Percentiles rank a stretch among this genome's conserved stretches.
These are phyloP conservation scores for Dinomys branickii DNA, from an alignment of 2,113 vertebrate species.

Conservation along the genomic window DNA sequence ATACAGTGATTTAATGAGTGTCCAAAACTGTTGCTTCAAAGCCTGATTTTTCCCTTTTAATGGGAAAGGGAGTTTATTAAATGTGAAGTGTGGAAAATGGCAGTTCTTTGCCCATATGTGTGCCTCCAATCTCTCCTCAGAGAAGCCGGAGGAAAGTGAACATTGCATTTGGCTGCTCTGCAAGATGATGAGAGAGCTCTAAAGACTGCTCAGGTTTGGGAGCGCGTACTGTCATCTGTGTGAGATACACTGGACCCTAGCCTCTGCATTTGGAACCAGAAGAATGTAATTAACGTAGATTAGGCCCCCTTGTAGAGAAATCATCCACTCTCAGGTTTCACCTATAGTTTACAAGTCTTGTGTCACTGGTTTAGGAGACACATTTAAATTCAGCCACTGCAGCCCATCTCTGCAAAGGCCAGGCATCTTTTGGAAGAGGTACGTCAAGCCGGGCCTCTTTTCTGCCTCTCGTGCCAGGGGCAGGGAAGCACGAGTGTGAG, in stretches of 20 bases:
- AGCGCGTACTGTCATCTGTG: background rate
- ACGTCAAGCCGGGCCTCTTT: conserved; percentile 15
- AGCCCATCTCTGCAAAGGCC: conserved; percentile 38
- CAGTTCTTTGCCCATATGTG: background rate
- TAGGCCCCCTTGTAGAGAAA: background rate
- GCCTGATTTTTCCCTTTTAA: conserved; percentile 20
- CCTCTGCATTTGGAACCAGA: background rate
- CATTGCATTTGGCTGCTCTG: background rate
- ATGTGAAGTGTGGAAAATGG: conserved; percentile 61
- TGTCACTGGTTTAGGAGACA: background rate
- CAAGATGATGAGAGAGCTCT: background rate
- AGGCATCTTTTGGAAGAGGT: conserved; percentile 42
- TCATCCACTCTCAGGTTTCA: background rate
- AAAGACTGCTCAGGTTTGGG: background rate
- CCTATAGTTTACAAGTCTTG: background rate
- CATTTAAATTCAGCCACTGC: conserved; percentile 55
- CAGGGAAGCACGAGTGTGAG: background rate
- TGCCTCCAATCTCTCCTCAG: background rate
- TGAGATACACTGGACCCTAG: background rate
- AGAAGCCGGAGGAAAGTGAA: background rate
- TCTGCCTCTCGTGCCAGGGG: background rate
- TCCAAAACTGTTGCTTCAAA: conserved; percentile 50
- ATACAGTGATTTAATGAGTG: background rate
- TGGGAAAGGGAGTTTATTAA: conserved; percentile 45
- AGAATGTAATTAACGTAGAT: background rate